Base-by-base conservation (phyloP, 2,797 vertebrate species). In the Bothrops alternatus region DNA sequence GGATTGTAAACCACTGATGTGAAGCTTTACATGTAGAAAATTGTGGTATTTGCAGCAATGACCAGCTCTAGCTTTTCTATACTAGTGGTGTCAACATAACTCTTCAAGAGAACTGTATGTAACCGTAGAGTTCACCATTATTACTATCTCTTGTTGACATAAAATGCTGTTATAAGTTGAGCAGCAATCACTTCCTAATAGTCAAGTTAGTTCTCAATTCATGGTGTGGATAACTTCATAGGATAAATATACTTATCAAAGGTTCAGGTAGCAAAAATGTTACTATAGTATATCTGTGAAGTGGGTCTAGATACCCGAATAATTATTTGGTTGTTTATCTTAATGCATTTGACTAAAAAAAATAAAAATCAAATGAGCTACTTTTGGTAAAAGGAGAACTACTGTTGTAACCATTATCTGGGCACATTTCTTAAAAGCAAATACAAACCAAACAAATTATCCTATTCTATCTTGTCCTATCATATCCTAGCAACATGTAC, bases 231-330 rank as follows among this genome's bases (percentile, higher is more conserved):
- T 90, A 91, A 50, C 61, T 56, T 91, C 55, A 92, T 2, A 58
- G 58, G 92, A 92, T 57, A 91, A 32, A 42, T 57, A 93, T 25
- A 25, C 6, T 56, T 93, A 86, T 7, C 47, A 93, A 90, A 92
- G 90, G 28, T 55, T 6, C 37, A 90, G 93, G 23, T 60, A 92
- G 60, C 2, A 28, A 88, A 50, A 55, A 53, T 86, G 14, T 10
- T 63, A 88, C 25, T 7, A 82, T 7, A 63, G 65, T 57, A 88
- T 65, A 92, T 28, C 63, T 90, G 65, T 78, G 88, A 90, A 90
- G 32, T 32, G 55, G 50, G 50, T n/a, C 18, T 78, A 61, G 32
- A 65, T 26, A 88, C 42, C 55, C 32, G 4, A 23, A 95, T 53
- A 3, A 47, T 53, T 32, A 14, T 32, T 93, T 78, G 12, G 13